Base-by-base conservation (phyloP, 30 jellyfish, hydroid and myxozoan species). In the Hydra vulgaris region DNA sequence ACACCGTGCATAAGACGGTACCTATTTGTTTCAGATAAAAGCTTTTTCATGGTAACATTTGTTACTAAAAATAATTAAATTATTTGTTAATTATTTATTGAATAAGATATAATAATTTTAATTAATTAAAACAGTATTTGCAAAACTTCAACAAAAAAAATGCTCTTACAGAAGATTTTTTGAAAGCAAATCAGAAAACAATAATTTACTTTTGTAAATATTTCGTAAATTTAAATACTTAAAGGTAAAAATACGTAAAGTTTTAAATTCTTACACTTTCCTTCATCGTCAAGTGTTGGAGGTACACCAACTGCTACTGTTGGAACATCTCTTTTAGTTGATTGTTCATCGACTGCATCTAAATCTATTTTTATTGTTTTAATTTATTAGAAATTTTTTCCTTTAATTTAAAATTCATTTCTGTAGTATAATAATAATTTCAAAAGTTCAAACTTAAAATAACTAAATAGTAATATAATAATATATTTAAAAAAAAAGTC, bases 1-100 rank as follows among this genome's bases (percentile, higher is more conserved):
- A 89, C 96, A 18, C 89, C 99, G 54, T 92, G 99, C 95, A 92
- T 84, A 74, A 87, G 73, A 25, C 99, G 96, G 77, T 87, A 92
- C 83, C 84, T 92, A 88, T 92, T 92, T 61, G 83, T 83, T 76
- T 92, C 99, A 56, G 99, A 89, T 80, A 92, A 67, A 81, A 87
- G 86, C 71, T 92, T 92, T 76, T 91, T 80, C 77, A 84, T 77
- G 17, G 96, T 81, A 18, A 82, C 74, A 26, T 87, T 94, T 5
- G 96, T 40, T 23, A 87, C 99, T 92, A 71, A 40, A 27, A 77
- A 4, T 7, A 0, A 52, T 22, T 22, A 79, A 23, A 18, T 27
- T 73, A 26, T 17, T 73, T 8, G 73, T 8, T 21, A 18, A 26
- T 3, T 5, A 27, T 72, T 73, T 23, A 5, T 73, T n/a, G 5